phyloP scores from a whole-genome alignment of 2,888 invertebrate species.

The Merodon equestris region DNA sequence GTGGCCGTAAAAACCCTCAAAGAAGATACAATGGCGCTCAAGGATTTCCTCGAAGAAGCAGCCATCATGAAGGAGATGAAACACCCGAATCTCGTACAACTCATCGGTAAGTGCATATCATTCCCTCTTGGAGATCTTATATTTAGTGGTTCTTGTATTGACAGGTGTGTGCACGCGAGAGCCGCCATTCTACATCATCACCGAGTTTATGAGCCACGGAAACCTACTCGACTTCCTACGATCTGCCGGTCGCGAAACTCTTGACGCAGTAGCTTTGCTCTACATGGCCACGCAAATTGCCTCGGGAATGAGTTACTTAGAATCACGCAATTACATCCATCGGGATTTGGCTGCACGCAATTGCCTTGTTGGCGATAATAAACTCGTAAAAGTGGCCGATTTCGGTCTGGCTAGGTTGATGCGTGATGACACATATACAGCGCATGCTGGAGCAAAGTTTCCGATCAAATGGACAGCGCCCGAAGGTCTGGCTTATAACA shows the following conservation, averaged over 20 bases:
- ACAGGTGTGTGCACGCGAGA: conserved; percentile 97
- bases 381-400: conserved; percentile 99
- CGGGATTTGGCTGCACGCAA: conserved; percentile 99
- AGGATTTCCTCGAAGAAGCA: conserved; percentile 99
- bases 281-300: conserved; percentile 99
- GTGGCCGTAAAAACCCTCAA: conserved; percentile 99
- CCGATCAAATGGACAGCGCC: conserved; percentile 99
- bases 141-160: too few relatives aligned
- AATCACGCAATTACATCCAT: conserved; percentile 97
- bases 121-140: too few relatives aligned
- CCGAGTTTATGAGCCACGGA: conserved; percentile 99
- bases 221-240: conserved; percentile 97
- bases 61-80: conserved; percentile 99
- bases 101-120: conserved; percentile 81
- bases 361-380: conserved; percentile 98
- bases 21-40: conserved; percentile 99
- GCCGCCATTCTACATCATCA: conserved; percentile 99
- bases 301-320: conserved; percentile 98
- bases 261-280: conserved; percentile 97
- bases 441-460: conserved; percentile 99
- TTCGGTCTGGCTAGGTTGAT: conserved; percentile 98
- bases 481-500: conserved; percentile 99
- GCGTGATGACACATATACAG: conserved; percentile 99
- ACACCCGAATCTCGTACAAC: conserved; percentile 98
- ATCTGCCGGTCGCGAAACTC: conserved; percentile 89